Evolutionary conservation across 2,113 vertebrate genomes (phyloP).

Genomic region (Pholis gunnellus): DNA sequence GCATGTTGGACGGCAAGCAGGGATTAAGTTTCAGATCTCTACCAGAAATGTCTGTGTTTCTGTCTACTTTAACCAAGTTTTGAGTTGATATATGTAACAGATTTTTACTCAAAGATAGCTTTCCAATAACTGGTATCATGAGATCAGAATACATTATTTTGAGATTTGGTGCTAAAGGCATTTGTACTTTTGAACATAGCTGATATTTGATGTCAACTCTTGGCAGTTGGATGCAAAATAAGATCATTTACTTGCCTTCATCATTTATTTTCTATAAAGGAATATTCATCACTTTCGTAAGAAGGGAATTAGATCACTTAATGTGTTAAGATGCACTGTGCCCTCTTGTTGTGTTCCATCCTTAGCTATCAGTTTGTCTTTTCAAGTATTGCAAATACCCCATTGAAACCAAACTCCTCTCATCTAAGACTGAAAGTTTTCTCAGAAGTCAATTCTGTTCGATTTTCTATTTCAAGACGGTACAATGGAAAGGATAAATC

Average conservation of each 20-base stretch:
- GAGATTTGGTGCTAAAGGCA: not conserved
- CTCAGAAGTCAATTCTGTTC: conserved; percentile 39
- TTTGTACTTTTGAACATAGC: not conserved
- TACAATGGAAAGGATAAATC: conserved; percentile 23
- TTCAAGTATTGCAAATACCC: not conserved
- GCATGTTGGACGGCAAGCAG: not conserved
- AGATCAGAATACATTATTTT: not conserved
- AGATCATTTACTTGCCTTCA: not conserved
- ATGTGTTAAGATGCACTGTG: not conserved
- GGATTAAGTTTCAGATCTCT: conserved; percentile 18
- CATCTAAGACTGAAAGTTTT: conserved; percentile 21
- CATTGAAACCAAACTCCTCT: conserved; percentile 49
- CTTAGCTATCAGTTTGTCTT: not conserved
- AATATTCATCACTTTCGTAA: not conserved
- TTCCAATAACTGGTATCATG: not conserved
- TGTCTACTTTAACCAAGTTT: conserved; percentile 8
- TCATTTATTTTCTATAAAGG: not conserved
- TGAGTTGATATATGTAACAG: not conserved
- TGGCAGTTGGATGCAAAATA: not conserved
- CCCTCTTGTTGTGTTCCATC: not conserved
- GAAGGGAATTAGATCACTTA: not conserved
- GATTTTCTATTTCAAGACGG: conserved; percentile 66
- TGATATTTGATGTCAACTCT: conserved; percentile 7
- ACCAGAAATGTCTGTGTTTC: conserved; percentile 32
- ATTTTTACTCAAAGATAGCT: not conserved